Conservation (phyloP, 2,797 vertebrate species). For the Notolepis coatsorum region DNA sequence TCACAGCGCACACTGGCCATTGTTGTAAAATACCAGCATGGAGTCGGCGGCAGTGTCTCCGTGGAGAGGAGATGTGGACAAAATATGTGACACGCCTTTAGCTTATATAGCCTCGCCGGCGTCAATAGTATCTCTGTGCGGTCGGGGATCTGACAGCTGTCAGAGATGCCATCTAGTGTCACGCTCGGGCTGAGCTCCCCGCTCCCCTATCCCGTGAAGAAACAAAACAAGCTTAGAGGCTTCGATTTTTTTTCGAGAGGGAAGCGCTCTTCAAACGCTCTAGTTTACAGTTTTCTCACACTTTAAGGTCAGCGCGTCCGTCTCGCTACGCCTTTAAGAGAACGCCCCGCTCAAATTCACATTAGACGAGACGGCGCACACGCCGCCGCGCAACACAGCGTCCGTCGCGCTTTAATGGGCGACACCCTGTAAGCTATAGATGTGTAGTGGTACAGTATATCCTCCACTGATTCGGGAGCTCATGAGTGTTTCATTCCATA, state of each 20-base stretch:
- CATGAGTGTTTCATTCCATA: slow-evolving; percentile 48
- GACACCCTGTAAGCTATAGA: slow-evolving; percentile 21
- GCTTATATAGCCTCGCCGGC: slow-evolving; percentile 21
- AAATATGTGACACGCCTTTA: slow-evolving; percentile 29
- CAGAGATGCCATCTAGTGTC: slow-evolving; percentile 47
- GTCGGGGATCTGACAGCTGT: slow-evolving; percentile 43
- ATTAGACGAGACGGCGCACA: slow-evolving; percentile 22
- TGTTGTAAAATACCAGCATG: slow-evolving; percentile 29
- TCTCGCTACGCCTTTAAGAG: no score
- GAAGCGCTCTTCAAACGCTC: slow-evolving; percentile 30
- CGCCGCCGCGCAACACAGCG: slow-evolving; percentile 41
- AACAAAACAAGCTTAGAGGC: slow-evolving; percentile 19
- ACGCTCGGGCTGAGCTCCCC: slow-evolving; percentile 30
- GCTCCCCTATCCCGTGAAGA: slow-evolving; percentile 38
- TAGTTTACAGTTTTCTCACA: slow-evolving; percentile 35
- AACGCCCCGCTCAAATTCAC: slow-evolving; percentile 10
- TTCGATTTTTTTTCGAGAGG: no score
- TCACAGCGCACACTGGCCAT: slow-evolving; percentile 16
- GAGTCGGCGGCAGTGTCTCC: background rate
- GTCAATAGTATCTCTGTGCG: slow-evolving; percentile 24
- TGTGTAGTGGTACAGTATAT: no score
- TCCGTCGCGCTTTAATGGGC: slow-evolving; percentile 29
- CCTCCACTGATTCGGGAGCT: slow-evolving; percentile 42
- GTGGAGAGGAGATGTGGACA: slow-evolving; percentile 43
- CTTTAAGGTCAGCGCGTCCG: no score